These are phyloP conservation scores for Pseudanteris insignis DNA, from an alignment of 2,888 invertebrate species.

Conservation along the genomic window DNA sequence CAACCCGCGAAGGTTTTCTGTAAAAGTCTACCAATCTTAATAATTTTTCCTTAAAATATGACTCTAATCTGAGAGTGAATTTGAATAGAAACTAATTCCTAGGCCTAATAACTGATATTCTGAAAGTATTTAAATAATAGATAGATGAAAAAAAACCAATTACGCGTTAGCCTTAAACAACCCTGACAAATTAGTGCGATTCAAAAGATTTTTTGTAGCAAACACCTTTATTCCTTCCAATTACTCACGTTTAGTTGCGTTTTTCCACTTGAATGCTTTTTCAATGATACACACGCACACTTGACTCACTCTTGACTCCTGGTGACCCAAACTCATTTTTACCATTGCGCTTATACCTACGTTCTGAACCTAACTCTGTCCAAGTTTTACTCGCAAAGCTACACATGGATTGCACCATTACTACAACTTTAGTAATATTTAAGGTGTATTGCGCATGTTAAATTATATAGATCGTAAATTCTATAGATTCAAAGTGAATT, in stretches of 20 bases:
- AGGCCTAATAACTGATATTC: no score
- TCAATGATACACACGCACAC: slow-evolving; percentile 64
- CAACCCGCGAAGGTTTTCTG: no score
- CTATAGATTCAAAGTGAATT: slow-evolving; percentile 28
- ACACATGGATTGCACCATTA: slow-evolving; percentile 33
- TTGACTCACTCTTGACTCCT: slow-evolving; percentile 55
- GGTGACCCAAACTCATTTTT: slow-evolving; percentile 63
- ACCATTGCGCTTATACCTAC: slow-evolving; percentile 42
- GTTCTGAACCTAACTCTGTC: slow-evolving; percentile 46
- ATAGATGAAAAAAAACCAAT: no score
- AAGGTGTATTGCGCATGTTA: slow-evolving; percentile 29
- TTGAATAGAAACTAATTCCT: no score
- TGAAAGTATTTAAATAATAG: no score
- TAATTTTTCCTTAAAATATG: no score
- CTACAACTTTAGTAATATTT: slow-evolving; percentile 33
- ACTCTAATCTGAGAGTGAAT: no score
- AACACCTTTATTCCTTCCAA: slow-evolving; percentile 57
- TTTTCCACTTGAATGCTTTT: slow-evolving; percentile 65
- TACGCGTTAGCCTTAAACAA: no score
- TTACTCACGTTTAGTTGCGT: slow-evolving; percentile 66
- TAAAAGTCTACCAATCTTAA: no score
- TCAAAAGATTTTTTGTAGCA: slow-evolving; percentile 50
- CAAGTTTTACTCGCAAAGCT: slow-evolving; percentile 27
- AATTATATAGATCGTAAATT: slow-evolving; percentile 35
- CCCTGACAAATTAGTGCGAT: slow-evolving; percentile 48